Conservation (phyloP, 2,113 vertebrate genomes). For the Sinocyclocheilus rhinocerous region DNA sequence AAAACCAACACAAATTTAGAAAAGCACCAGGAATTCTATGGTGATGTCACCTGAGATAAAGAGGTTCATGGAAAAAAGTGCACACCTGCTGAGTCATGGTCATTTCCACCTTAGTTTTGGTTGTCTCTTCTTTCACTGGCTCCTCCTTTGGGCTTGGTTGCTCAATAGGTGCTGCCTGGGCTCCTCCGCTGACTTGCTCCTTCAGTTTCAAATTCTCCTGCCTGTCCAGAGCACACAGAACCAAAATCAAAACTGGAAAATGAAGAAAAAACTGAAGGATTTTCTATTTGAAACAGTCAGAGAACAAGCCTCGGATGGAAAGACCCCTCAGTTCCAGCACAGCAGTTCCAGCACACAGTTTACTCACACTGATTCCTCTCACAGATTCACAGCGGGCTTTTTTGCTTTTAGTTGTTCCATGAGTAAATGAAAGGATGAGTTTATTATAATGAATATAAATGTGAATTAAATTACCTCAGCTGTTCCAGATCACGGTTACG, state of each 20-base stretch:
- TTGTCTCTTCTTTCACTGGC: constrained; percentile 66
- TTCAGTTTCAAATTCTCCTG: constrained; percentile 93
- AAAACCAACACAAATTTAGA: not conserved
- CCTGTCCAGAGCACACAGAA: constrained; percentile 67
- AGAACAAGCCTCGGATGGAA: constrained; percentile 62
- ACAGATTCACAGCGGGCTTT: not conserved
- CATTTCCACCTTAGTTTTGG: constrained; percentile 72
- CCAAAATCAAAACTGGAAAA: constrained; percentile 51
- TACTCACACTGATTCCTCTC: not conserved
- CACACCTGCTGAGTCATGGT: constrained; percentile 82
- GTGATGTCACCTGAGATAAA: constrained; percentile 22
- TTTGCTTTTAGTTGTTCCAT: not conserved
- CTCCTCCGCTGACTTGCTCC: constrained; percentile 81
- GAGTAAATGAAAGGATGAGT: not conserved
- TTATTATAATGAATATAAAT: constrained; percentile 36
- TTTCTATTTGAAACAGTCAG: not conserved
- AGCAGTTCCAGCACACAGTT: not conserved
- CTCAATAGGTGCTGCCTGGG: constrained; percentile 64
- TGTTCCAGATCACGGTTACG: constrained; percentile 89
- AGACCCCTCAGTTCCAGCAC: constrained; percentile 64
- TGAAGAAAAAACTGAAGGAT: not conserved
- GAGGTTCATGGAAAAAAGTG: not conserved
- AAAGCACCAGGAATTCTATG: constrained; percentile 12
- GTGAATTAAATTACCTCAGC: constrained; percentile 79
- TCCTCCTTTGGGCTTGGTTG: constrained; percentile 74